A percentile compares a stretch with the other conserved stretches of the same genome.
These are phyloP conservation scores for Zaprionus obscuricornis DNA, from an alignment of 2,888 invertebrate genomes.

Conservation along the genomic window DNA sequence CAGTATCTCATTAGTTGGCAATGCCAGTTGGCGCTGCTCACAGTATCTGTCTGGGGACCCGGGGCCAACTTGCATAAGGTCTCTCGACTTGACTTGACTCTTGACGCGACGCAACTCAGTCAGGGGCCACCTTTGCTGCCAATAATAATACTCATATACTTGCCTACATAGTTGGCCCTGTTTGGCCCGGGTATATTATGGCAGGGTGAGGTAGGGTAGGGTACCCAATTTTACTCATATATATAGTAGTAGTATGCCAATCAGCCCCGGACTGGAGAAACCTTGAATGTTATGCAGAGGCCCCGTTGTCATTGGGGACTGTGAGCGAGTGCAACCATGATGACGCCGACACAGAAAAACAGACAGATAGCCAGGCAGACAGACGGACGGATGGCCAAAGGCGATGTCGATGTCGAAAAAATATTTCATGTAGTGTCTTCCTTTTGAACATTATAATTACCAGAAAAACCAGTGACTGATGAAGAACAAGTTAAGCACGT, in stretches of 20 bases:
- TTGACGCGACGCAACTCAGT: constrained; percentile 68
- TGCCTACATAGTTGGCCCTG: not conserved
- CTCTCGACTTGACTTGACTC: constrained; percentile 51
- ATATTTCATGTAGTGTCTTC: not conserved
- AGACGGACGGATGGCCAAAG: too few species aligned
- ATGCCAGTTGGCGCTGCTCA: constrained; percentile 56
- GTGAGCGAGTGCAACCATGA: constrained; percentile 18
- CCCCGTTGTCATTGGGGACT: constrained; percentile 24
- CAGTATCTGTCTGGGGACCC: constrained; percentile 25
- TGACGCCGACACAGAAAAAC: too few species aligned
- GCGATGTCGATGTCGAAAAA: constrained; percentile 5
- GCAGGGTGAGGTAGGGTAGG: too few species aligned
- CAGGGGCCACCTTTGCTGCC: constrained; percentile 64
- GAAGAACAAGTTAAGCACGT: constrained; percentile 87
- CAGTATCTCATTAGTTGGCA: constrained; percentile 72
- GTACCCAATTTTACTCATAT: too few species aligned
- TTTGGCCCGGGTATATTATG: too few species aligned
- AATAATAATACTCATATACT: constrained; percentile 65
- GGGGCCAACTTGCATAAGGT: constrained; percentile 63
- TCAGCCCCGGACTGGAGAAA: constrained; percentile 33
- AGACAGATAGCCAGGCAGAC: too few species aligned
- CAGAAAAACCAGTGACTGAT: constrained; percentile 89
- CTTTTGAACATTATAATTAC: constrained; percentile 84
- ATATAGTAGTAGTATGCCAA: too few species aligned
- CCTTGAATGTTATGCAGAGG: constrained; percentile 38